These are phyloP conservation scores for Athalia cordata DNA, from an alignment of 2,888 invertebrate species.

Conservation along the genomic window DNA sequence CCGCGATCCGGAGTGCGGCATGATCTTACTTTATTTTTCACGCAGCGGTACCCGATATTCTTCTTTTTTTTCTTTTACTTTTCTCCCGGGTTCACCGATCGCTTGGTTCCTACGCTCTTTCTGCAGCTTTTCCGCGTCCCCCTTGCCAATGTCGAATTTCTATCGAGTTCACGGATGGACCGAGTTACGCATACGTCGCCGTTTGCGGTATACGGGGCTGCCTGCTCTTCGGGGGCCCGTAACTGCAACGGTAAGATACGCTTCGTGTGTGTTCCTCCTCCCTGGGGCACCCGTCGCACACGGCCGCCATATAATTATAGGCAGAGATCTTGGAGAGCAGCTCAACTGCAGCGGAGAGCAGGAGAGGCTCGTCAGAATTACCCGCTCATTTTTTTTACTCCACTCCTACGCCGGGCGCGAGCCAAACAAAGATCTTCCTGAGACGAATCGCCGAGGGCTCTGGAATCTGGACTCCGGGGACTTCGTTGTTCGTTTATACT, in stretches of 20 bases:
- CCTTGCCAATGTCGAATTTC: background rate
- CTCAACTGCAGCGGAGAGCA: background rate
- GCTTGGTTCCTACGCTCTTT: background rate
- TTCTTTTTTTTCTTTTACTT: background rate
- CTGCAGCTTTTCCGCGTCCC: background rate
- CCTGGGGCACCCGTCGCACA: slow-evolving; percentile 12
- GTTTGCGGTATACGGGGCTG: background rate
- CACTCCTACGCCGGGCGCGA: slow-evolving; percentile 32
- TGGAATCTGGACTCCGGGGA: background rate
- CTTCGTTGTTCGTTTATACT: too few species aligned
- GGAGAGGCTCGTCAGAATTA: slow-evolving; percentile 43
- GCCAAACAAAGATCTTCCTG: slow-evolving; percentile 46
- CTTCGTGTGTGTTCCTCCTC: slow-evolving; percentile 45
- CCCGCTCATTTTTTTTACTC: slow-evolving; percentile 46
- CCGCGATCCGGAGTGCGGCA: background rate
- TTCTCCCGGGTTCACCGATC: too few species aligned
- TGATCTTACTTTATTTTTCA: background rate
- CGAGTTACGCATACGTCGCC: background rate
- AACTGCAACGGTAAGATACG: background rate
- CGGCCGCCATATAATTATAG: slow-evolving; percentile 43
- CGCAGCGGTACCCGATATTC: background rate
- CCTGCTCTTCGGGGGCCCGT: background rate
- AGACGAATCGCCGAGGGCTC: slow-evolving; percentile 3
- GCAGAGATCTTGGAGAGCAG: background rate
- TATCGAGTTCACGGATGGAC: too few species aligned